Conservation (phyloP, 2,888 invertebrate species). For the Miltochrista miniata region DNA sequence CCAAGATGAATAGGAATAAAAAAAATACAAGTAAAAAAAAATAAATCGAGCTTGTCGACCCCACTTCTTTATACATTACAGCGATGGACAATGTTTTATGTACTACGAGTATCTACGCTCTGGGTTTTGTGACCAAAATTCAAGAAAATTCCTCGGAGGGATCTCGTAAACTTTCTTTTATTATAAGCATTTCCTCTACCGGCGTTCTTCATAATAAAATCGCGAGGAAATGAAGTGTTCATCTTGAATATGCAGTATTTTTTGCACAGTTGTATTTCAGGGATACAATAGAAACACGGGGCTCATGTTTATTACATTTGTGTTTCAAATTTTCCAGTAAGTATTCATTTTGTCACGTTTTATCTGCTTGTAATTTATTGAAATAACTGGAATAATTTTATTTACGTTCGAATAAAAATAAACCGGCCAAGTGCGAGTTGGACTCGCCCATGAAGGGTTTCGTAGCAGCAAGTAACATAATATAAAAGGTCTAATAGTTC, state of each 20-base stretch:
- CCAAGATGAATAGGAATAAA: no score
- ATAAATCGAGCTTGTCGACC: constrained; percentile 44
- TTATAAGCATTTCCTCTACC: constrained; percentile 57
- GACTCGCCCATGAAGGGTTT: no score
- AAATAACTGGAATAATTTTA: no score
- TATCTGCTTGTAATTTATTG: no score
- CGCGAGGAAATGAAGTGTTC: constrained; percentile 22
- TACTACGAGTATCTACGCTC: constrained; percentile 73
- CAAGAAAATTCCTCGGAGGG: constrained; percentile 49
- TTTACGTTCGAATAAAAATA: no score
- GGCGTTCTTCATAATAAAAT: constrained; percentile 39
- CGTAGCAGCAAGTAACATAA: no score
- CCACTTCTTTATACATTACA: constrained; percentile 68
- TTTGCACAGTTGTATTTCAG: background rate
- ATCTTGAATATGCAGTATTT: constrained; percentile 11
- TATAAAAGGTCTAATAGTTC: no score
- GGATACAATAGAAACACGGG: background rate
- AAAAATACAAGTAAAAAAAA: background rate
- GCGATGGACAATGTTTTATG: constrained; percentile 70
- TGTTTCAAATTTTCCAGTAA: background rate
- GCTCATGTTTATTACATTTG: constrained; percentile 4
- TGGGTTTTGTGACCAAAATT: constrained; percentile 70
- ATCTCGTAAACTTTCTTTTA: constrained; percentile 58
- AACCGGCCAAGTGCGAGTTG: no score
- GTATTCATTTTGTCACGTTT: no score